phyloP scores from a whole-genome alignment of 2,113 vertebrate species.

The human (Homo sapiens) region GRCh38 chr9:79556001-79556500 shows the following conservation, averaged over 20 bases:
- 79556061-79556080: constrained; percentile 31
- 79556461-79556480: not conserved
- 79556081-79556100: not conserved
- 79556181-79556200: not conserved
- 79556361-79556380: not conserved
- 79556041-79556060: not conserved
- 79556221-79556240: not conserved
- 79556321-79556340: not conserved
- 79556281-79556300: not conserved
- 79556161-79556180: not conserved
- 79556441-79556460: not conserved
- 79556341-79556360: not conserved
- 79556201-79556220: not conserved
- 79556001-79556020: constrained; percentile 35
- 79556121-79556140: not conserved
- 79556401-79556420: not conserved
- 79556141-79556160: not conserved
- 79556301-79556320: not conserved
- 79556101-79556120: not conserved
- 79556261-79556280: constrained; percentile 40
- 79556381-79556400: not conserved
- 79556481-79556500: not conserved
- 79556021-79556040: constrained; percentile 32
- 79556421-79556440: constrained; percentile 9
- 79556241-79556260: constrained; percentile 25